Base-by-base conservation (phyloP, 2,888 invertebrate species). In the Marasmarcha lunaedactyla region DNA sequence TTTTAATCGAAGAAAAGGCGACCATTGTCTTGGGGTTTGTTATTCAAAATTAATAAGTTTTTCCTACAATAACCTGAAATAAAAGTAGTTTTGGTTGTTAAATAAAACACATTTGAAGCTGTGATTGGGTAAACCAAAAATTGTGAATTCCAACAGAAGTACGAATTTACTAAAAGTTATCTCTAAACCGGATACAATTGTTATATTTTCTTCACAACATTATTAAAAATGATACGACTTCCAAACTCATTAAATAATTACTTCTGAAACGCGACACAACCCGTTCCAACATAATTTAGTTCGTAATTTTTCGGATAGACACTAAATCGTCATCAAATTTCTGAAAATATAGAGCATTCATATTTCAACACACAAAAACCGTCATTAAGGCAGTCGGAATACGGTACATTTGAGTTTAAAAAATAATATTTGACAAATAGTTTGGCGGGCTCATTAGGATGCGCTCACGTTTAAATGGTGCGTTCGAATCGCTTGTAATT, bases 371-470 rank as follows among this genome's bases (percentile, higher is more conserved):
- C 3, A 20, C 20, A 7, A 20, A 20, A 20, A 20, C 20, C 20
- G 7, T 20, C 20, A 20, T 3, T 20, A 20, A 20, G 20, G 7
- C 7, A 7, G 4, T 20, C 20, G 7, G 7, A 20, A 5, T 20
- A 20, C 3, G 20, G 3, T 20, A 5, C 20, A 20, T 20, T 20
- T 20, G 3, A 20, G 20, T 5, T 5, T 5, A 20, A 20, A 20
- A 20, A 20, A 5, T 5, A 5, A 20, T 20, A 20, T 20, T 20
- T 3, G 20, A 5, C 20, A 5, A 7, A 56, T 62, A 63, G 64
- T 70, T 70, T 60, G 52, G 63, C 70, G 63, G 57, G 61, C 65
- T 73, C 70, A 70, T 73, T 72, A 73, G 63, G 54, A 56, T 51
- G 63, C 47, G 54, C 46, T 49, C 48, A 30, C 30, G 4, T 30